Base-by-base conservation (phyloP, 2,888 invertebrate genomes). In the Bedellia somnulentella region DNA sequence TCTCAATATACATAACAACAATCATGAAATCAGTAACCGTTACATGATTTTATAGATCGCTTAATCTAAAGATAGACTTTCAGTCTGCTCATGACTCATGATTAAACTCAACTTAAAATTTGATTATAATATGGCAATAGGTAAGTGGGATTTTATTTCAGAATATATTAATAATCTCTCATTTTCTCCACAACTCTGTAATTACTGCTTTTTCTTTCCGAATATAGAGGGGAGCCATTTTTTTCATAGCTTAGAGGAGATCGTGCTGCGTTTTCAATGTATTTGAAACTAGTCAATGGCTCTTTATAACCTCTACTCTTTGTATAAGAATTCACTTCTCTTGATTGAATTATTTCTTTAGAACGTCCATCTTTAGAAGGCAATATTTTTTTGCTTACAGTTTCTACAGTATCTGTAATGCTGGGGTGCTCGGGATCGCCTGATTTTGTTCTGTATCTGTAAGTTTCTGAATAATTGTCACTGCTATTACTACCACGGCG, bases 381-480 rank as follows among this genome's bases (percentile, higher is more conserved):
- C 27, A 86, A 63, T 2, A 82, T 78, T 59, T 85, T 85, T 58
- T 85, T 86, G 40, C 81, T 80, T 43, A 83, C 80, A 25, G 80
- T 86, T 49, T 85, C 82, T 10, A 85, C 83, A 1, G 84, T 85
- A 46, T 87, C 84, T 14, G 87, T 86, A 31, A 86, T 77, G 45
- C 82, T 82, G 12, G 86, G 85, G 39, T 84, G 62, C 31, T 78
- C 63, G 2, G 85, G 85, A 52, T 86, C 82, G 33, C 82, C 84
- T 5, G 81, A 80, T 37, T 82, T 78, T 9, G 83, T 83, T 5
- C 82, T 81, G 39, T 85, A 84, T 45, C 84, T 80, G 45, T 83
- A 85, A 1, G 85, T 85, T 57, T 86, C 86, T 1, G 85, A 83
- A 51, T 79, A 86, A 47, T 86, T 85, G 37, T 85, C 85, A 38